phyloP scores from a whole-genome alignment of 1,140 invertebrate species.

The Dendrolimus punctatus region DNA sequence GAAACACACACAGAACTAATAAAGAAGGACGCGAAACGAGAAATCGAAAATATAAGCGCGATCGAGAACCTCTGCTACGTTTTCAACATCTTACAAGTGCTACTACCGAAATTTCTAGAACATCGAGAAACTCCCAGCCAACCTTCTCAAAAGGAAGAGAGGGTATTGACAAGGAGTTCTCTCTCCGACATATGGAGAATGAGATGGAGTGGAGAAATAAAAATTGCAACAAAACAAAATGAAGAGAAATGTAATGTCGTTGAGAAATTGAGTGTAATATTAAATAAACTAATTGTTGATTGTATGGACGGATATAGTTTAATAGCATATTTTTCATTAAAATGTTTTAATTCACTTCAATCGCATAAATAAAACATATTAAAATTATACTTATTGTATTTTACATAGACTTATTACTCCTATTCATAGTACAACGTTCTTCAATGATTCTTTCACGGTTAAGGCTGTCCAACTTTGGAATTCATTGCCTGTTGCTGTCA shows the following conservation, averaged over 20 bases:
- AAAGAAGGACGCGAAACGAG: conserved; percentile 21
- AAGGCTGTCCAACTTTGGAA: no score
- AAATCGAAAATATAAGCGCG: conserved; percentile 20
- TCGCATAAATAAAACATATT: conserved; percentile 4
- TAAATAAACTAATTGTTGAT: conserved; percentile 46
- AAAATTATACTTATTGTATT: neutral
- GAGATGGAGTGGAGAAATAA: conserved; percentile 35
- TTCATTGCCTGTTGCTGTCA: no score
- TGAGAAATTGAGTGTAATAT: conserved; percentile 26
- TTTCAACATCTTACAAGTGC: conserved; percentile 39
- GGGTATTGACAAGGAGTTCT: conserved; percentile 30
- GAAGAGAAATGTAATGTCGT: conserved; percentile 25
- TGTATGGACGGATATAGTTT: conserved; percentile 47
- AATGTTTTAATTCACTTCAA: conserved; percentile 52
- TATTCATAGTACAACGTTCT: neutral
- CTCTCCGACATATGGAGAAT: conserved; percentile 45
- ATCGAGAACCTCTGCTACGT: conserved; percentile 42
- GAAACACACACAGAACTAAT: conserved; percentile 13
- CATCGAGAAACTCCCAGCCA: conserved; percentile 17
- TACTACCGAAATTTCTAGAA: conserved; percentile 32
- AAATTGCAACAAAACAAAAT: neutral
- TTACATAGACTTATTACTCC: neutral
- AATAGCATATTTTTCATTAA: conserved; percentile 40
- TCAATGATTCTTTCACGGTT: no score
- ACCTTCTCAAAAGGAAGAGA: conserved; percentile 24